These are phyloP conservation scores for Plebejus argus DNA, from an alignment of 2,888 invertebrate genomes.

Conservation along the genomic window DNA sequence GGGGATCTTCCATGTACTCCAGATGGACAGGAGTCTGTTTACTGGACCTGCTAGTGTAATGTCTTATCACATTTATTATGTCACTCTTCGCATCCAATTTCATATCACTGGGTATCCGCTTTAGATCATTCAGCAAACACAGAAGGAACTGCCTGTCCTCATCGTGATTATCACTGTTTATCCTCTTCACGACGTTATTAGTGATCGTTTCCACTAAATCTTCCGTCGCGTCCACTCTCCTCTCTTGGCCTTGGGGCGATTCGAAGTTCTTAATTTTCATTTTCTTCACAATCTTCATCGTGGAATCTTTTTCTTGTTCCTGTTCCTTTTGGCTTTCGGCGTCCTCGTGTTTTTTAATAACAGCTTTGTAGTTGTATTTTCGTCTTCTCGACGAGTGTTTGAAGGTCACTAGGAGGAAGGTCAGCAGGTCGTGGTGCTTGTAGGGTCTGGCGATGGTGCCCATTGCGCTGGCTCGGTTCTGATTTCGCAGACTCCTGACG, in stretches of 20 bases:
- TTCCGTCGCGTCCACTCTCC: not conserved
- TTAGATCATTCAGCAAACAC: not conserved
- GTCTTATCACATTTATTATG: slow-evolving; percentile 18
- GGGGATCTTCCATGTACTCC: not conserved
- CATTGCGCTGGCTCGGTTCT: not conserved
- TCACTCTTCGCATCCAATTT: slow-evolving; percentile 21
- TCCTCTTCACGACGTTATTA: not conserved
- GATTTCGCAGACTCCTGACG: not conserved
- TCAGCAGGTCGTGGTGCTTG: not conserved
- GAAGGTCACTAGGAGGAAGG: not conserved
- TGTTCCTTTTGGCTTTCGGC: not conserved
- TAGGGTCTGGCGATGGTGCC: not conserved
- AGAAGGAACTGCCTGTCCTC: slow-evolving; percentile 20
- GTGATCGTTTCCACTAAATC: not conserved
- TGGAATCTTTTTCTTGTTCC: not conserved
- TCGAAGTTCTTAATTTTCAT: not conserved
- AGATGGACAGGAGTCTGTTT: not conserved
- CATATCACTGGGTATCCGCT: not conserved
- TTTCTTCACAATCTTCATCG: not conserved
- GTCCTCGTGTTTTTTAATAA: not conserved
- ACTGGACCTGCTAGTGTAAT: not conserved
- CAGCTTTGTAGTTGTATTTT: not conserved
- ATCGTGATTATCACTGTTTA: not conserved
- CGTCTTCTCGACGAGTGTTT: not conserved
- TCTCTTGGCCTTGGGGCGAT: not conserved